Evolutionary conservation across 2,113 vertebrate species (phyloP).

Genomic region (Corythaeola cristata): DNA sequence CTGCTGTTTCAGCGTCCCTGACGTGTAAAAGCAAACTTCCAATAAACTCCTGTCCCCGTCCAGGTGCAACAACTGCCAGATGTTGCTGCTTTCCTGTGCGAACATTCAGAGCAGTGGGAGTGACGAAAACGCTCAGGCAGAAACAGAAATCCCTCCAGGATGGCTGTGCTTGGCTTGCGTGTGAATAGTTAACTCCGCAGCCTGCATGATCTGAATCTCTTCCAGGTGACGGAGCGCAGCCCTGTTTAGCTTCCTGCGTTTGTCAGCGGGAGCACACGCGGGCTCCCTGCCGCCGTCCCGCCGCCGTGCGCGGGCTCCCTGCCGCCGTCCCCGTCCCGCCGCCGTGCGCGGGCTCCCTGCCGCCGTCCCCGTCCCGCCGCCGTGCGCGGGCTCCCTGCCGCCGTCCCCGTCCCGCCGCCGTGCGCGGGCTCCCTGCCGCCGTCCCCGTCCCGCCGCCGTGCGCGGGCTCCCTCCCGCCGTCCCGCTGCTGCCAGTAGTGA

Average conservation of each 20-base stretch:
- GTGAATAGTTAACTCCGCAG: slow-evolving; percentile 10
- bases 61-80: neutral
- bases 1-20: neutral
- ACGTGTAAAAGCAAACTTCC: neutral
- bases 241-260: slow-evolving; percentile 60
- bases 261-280: neutral
- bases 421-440: neutral
- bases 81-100: neutral
- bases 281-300: neutral
- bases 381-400: neutral
- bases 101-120: neutral
- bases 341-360: neutral
- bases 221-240: slow-evolving; percentile 48
- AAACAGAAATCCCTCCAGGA: neutral
- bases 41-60: neutral
- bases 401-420: neutral
- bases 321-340: neutral
- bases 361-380: neutral
- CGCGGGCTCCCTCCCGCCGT: neutral
- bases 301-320: neutral
- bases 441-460: neutral
- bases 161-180: neutral
- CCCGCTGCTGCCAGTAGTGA: neutral
- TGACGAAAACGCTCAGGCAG: neutral
- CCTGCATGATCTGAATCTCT: slow-evolving; percentile 22